Base-by-base conservation (phyloP, 2,888 invertebrate species). In the Drosophila monieri region DNA sequence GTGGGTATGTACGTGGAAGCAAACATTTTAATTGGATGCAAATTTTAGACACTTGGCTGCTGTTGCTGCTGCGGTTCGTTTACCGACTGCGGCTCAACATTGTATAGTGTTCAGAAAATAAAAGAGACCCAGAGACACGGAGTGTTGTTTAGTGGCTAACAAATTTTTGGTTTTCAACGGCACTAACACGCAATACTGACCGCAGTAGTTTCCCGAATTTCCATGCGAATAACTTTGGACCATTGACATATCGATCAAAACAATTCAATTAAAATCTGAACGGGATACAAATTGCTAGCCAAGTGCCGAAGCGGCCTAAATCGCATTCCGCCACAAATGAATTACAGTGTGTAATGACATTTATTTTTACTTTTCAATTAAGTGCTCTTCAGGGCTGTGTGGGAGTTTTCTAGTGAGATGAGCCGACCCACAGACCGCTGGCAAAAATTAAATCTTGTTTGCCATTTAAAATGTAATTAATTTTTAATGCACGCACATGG, bases 21-120 rank as follows among this genome's bases (percentile, higher is more conserved):
- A 58, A 44, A 51, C 68, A 78, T 75, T 80, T 80, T 84, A 81
- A 81, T 80, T 84, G 80, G 68, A 84, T 72, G 70, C 61, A 72
- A 67, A 70, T 76, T 74, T 69, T 55, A 64, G 76, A 67, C 70
- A 74, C 57, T 70, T 69, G 69, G 48, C 53, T 69, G 71, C 47
- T 68, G 59, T 37, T 59, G 58, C 52, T 69, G 69, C 48, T 69
- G 60, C 39, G 71, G 59, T 54, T 60, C 70, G 59, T 48, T 70
- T 59, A 23, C 35, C 52, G 27, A 48, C 59, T 48, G 68, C 47
- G 69, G 58, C 67, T 68, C 46, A 25, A 21, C 41, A 12, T 18
- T 48, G 30, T 49, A 35, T 43, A 49, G 21, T 25, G 41, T 41
- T 18, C 9, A 6, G 10, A 21, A 37, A 47, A 8, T 27, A 44